Base-by-base conservation (phyloP, 2,888 invertebrate genomes). In the Ceratothoa steindachneri region DNA sequence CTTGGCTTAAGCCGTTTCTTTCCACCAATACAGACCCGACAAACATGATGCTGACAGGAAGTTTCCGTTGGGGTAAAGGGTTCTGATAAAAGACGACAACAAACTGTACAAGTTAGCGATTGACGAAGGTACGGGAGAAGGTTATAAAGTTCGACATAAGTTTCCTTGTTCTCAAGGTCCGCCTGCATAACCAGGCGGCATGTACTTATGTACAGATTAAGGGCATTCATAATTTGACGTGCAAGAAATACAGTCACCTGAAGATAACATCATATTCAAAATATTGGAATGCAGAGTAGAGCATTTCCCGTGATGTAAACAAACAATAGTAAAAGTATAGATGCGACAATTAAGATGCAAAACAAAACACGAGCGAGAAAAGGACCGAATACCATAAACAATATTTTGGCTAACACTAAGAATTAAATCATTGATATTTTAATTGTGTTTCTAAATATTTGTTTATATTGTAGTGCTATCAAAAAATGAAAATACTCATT, bases 41-140 rank as follows among this genome's bases (percentile, higher is more conserved):
- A 95, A 52, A 95, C 91, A 85, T 93, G 92, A 85, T 96, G 95
- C 84, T 92, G 92, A 85, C 95, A 95, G 80, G 89, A 89, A 2
- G 89, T 89, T 81, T 89, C 89, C 24, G 88, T 88, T 19, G 94
- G 93, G 41, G 92, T 90, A 83, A 90, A 90, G 4, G 95, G 95
- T 83, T 92, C 91, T 81, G 90, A 89, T 73, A 95, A 85, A 81
- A 95, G 87, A 83, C 91, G 90, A 77, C 91, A 90, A 85, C 96
- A 96, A 72, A 95, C 94, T 73, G 91, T 92, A 86, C 96, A 96
- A 81, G 93, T 91, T 82, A 96, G 87, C 80, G 93, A 91, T 84
- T 93, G 93, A 74, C 94, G 88, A 83, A 95, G 87, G 85, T 92
- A 92, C 3, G 93, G 92, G 81, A 95, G 88, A 82, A 92, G 88